phyloP scores from a whole-genome alignment of 2,113 vertebrate genomes.

The Seriola quinqueradiata region DNA sequence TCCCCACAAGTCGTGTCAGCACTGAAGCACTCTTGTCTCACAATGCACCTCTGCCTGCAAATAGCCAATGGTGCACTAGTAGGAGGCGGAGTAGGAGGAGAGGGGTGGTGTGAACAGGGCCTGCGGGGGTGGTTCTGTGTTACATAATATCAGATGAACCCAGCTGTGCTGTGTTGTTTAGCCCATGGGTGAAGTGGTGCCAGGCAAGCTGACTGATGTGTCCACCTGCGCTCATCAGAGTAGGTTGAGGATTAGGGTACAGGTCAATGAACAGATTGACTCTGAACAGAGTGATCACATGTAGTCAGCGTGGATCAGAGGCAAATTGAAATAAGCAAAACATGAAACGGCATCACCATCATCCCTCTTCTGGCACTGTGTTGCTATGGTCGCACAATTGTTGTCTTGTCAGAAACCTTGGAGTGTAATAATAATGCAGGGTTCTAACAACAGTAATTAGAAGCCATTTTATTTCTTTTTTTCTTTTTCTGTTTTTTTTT shows the following conservation, averaged over 20 bases:
- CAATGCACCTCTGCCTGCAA: constrained; percentile 66
- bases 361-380: constrained; percentile 30
- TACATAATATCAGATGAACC: constrained; percentile 74
- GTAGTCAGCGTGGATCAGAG: constrained; percentile 13
- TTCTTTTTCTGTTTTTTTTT: constrained; percentile 22
- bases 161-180: constrained; percentile 74
- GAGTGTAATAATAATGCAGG: constrained; percentile 70
- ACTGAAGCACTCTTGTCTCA: constrained; percentile 58
- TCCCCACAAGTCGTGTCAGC: constrained; percentile 37
- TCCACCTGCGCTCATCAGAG: constrained; percentile 69
- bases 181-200: constrained; percentile 66
- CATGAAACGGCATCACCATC: constrained; percentile 18
- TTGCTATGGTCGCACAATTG: constrained; percentile 76
- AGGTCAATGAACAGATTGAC: constrained; percentile 44
- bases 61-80: constrained; percentile 69
- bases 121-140: constrained; percentile 73
- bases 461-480: constrained; percentile 38
- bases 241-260: constrained; percentile 5
- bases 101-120: constrained; percentile 72
- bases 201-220: constrained; percentile 54
- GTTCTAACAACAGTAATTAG: constrained; percentile 72
- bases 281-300: constrained; percentile 27
- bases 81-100: constrained; percentile 72
- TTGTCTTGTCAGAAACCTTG: constrained; percentile 67
- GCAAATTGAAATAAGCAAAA: constrained; percentile 16